phyloP scores from a whole-genome alignment of 2,113 vertebrate genomes.

The Gymnogyps californianus region DNA sequence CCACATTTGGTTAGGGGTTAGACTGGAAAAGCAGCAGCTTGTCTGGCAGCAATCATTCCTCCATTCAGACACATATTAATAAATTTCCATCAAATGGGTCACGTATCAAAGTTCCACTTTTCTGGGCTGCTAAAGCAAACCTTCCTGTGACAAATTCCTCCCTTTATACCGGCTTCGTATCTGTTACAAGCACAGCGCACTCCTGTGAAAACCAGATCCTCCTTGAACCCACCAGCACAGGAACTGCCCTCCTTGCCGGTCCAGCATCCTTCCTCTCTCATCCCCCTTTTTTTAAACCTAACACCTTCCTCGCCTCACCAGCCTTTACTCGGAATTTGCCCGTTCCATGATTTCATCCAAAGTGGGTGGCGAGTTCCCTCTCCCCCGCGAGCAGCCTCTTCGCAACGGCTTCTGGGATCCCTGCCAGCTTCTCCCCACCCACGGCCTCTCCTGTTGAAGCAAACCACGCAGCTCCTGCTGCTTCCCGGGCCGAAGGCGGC shows the following conservation, averaged over 20 bases:
- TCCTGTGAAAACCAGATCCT: not conserved
- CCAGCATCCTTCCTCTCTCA: not conserved
- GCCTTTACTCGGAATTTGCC: not conserved
- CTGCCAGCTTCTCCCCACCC: conserved; percentile 58
- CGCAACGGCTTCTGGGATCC: conserved; percentile 13
- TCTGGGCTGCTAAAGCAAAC: not conserved
- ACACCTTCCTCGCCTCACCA: not conserved
- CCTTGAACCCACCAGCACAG: not conserved
- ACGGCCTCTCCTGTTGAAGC: conserved; percentile 19
- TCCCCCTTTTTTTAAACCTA: not conserved
- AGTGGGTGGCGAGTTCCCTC: conserved; percentile 43
- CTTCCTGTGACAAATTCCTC: not conserved
- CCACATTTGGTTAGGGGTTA: not conserved
- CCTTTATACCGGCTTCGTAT: accelerated
- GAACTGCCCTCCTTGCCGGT: not conserved
- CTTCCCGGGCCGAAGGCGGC: not conserved
- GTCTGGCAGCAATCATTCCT: not conserved
- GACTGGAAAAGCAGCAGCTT: not conserved
- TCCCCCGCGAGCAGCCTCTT: conserved; percentile 34
- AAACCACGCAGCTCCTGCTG: conserved; percentile 7
- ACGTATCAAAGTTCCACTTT: not conserved
- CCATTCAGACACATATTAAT: not conserved
- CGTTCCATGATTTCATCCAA: conserved; percentile 26
- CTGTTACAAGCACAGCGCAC: not conserved
- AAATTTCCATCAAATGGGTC: not conserved